Conservation (phyloP, 2,797 vertebrate genomes). For the Heteromormyrus szaboi region DNA sequence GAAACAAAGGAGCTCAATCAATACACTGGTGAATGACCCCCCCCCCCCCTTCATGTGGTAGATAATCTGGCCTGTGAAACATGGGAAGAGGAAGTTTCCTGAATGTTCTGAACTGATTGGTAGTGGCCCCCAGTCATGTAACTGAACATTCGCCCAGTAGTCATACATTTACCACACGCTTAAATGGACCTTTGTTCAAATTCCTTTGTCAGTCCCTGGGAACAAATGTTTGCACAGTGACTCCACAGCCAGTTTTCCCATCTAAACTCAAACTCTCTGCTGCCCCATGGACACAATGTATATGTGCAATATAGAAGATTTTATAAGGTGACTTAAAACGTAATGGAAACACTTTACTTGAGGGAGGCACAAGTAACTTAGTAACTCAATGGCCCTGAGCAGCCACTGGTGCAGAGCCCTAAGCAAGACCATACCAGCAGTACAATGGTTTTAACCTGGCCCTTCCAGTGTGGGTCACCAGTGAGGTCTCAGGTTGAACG, state of each 20-base stretch:
- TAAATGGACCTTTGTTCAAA: neutral
- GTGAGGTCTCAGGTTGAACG: neutral
- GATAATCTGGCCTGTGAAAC: neutral
- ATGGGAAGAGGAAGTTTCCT: neutral
- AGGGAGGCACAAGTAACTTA: neutral
- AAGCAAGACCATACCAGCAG: neutral
- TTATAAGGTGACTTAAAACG: neutral
- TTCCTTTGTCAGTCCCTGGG: neutral
- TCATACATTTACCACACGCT: neutral
- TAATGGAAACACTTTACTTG: neutral
- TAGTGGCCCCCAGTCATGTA: neutral
- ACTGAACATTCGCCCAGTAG: neutral
- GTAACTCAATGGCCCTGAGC: neutral
- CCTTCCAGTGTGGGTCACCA: neutral
- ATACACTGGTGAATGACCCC: neutral
- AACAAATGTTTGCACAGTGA: neutral
- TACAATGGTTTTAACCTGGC: neutral
- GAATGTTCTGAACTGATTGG: neutral
- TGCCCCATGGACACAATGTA: neutral
- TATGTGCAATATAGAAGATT: neutral
- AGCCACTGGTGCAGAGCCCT: neutral
- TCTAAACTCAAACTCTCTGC: neutral
- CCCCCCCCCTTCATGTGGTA: neutral
- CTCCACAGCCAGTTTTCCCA: neutral
- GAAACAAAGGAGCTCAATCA: neutral